Conservation (phyloP, 2,797 vertebrate genomes). For the Echiichthys vipera region DNA sequence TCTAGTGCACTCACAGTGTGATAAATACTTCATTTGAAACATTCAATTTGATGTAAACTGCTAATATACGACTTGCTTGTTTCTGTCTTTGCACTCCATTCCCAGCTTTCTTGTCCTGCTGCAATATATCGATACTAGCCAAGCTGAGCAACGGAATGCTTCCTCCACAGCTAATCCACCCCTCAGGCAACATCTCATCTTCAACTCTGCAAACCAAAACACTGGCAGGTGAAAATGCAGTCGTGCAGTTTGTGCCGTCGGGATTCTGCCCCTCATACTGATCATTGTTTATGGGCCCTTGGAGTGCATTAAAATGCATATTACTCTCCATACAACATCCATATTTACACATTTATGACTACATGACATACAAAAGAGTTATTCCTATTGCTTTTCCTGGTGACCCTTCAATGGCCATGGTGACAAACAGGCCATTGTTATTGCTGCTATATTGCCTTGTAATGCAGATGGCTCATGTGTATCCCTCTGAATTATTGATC, state of each 20-base stretch:
- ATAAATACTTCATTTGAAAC: constrained; percentile 3
- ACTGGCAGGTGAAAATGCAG: constrained; percentile 6
- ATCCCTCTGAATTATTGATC: constrained; percentile 69
- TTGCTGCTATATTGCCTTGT: constrained; percentile 53
- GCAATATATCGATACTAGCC: constrained; percentile 16
- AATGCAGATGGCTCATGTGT: constrained; percentile 48
- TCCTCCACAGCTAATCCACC: constrained; percentile 39
- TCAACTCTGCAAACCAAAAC: constrained; percentile 40
- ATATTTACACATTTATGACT: constrained; percentile 30
- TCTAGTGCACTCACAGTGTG: neutral
- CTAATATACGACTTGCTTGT: neutral
- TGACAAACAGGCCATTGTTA: constrained; percentile 60
- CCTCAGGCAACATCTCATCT: constrained; percentile 42
- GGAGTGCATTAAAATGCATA: constrained; percentile 19
- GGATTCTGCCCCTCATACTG: constrained; percentile 3
- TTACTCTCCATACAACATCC: constrained; percentile 8
- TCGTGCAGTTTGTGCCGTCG: neutral
- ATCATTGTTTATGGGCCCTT: constrained; percentile 29
- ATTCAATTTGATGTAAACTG: constrained; percentile 10
- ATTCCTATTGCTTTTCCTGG: constrained; percentile 10
- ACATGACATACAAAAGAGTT: constrained; percentile 1
- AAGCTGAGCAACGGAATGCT: constrained; percentile 33
- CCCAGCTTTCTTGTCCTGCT: neutral
- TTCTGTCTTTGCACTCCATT: neutral
- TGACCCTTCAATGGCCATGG: constrained; percentile 3